Evolutionary conservation across 2,113 vertebrate genomes (phyloP), one percentile per base, ranked within the genome.

Genomic region (Atractosteus spatula): DNA sequence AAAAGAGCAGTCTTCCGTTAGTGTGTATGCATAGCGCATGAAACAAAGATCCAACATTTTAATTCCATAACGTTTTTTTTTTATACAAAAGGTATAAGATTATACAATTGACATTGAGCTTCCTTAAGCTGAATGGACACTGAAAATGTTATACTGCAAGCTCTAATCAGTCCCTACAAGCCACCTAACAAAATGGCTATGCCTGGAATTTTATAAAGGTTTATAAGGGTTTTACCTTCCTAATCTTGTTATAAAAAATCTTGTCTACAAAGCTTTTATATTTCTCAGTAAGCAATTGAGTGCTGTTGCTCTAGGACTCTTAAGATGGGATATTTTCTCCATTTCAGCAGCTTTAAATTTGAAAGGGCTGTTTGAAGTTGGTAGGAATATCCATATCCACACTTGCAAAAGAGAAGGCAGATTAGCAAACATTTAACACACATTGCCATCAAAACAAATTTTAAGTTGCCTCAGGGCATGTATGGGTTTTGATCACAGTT

Each of bases 211-310:
- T 41, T 73, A 6, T 81, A 78, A 83, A 71, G 78, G 68, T 68
- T 77, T 83, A 6, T 81, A 78, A 83, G 73, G 78, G 68, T 68
- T 77, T 83, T 85, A 76, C 6, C 69, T 7, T 77, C 29, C 51
- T 84, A 82, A 86, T 83, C 81, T 72, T 74, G 42, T 42, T 8
- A 59, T 55, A 57, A 59, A 14, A 29, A 7, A n/a, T 70, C 54
- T 61, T n/a, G 14, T 8, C 55, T 44, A 41, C 16, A 42, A 29
- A 56, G 42, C 16, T 66, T 44, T 45, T 7, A 3, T 14, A 3
- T 8, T 41, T 3, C 43, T 47, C 8, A 47, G 10, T 43, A 44
- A 47, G 7, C 14, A 41, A 43, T 41, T 6, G 54, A 51, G 66
- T 66, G 47, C 51, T 41, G 17, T 54, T 68, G 47, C 4, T 8